Percentiles rank a stretch among this genome's conserved stretches.
Evolutionary conservation across 1,140 invertebrate genomes (phyloP).

Genomic region (Aphaenogaster floridana): DNA sequence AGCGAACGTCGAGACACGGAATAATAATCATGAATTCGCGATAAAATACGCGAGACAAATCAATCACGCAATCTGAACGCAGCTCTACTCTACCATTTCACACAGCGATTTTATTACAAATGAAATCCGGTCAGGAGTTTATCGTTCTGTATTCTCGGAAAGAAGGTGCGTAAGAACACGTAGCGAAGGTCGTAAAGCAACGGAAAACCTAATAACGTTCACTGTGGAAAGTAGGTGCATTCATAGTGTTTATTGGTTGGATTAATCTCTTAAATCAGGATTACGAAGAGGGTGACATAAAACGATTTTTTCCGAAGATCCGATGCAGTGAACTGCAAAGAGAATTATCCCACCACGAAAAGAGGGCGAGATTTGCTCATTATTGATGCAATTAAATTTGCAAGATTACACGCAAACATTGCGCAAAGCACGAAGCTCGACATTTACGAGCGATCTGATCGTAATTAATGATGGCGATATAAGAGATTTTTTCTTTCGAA

Average conservation of each 20-base stretch:
- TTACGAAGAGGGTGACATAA: background rate
- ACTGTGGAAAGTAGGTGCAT: background rate
- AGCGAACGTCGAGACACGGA: background rate
- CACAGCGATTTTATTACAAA: slow-evolving; percentile 38
- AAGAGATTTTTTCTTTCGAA: background rate
- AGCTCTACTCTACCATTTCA: background rate
- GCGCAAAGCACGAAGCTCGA: background rate
- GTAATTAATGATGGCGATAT: slow-evolving; percentile 20
- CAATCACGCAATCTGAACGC: slow-evolving; percentile 38
- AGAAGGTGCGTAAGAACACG: background rate
- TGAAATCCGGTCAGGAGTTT: slow-evolving; percentile 32
- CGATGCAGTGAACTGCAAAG: background rate
- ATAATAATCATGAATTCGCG: slow-evolving; percentile 18
- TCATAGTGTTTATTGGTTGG: background rate
- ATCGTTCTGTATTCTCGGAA: slow-evolving; percentile 33
- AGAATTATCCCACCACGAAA: background rate
- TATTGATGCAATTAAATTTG: slow-evolving; percentile 29
- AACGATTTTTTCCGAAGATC: background rate
- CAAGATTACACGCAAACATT: slow-evolving; percentile 2
- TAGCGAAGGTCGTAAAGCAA: background rate
- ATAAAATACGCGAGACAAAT: slow-evolving; percentile 10
- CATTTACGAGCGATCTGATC: slow-evolving; percentile 34
- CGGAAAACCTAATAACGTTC: background rate
- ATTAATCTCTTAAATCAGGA: slow-evolving; percentile 17
- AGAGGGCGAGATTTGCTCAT: background rate